phyloP scores from a whole-genome alignment of 2,888 invertebrate species.

The Sinopyrophorus schimmeli region DNA sequence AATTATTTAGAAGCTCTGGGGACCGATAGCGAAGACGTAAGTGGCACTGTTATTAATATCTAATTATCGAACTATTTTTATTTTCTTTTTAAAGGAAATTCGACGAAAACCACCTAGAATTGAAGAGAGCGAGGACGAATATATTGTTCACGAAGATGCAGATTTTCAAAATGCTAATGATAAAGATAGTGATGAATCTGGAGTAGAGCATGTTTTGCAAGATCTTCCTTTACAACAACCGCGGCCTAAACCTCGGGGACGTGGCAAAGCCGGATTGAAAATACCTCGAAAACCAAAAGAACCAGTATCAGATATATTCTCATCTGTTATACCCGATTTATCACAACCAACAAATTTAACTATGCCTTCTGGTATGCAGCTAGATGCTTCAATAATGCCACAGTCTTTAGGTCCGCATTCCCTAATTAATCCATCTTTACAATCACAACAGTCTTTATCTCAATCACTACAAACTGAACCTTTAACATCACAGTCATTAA shows the following conservation, averaged over 20 bases:
- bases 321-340: conserved; percentile 13
- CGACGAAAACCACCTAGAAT: conserved; percentile 56
- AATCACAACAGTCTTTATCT: conserved; percentile 3
- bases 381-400: conserved; percentile 46
- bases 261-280: conserved; percentile 35
- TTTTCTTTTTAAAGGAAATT: conserved; percentile 47
- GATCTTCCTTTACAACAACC: conserved; percentile 28
- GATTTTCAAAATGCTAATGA: conserved; percentile 40
- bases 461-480: conserved; percentile 6
- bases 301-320: conserved; percentile 6
- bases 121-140: conserved; percentile 50
- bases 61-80: conserved; percentile 10
- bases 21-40: conserved; percentile 75
- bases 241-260: conserved; percentile 24
- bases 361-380: conserved; percentile 49
- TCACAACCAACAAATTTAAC: conserved; percentile 37
- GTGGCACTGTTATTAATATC: conserved; percentile 35
- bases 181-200: conserved; percentile 29
- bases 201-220: conserved; percentile 18
- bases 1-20: conserved; percentile 77
- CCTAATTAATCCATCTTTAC: conserved; percentile 45
- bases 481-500: background rate
- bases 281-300: conserved; percentile 37
- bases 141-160: conserved; percentile 41
- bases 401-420: too few relatives aligned